Evolutionary conservation across 2,113 vertebrate species (phyloP), one percentile per base, ranked within the genome.

Genomic region (Forbesichthys papilliferus): DNA sequence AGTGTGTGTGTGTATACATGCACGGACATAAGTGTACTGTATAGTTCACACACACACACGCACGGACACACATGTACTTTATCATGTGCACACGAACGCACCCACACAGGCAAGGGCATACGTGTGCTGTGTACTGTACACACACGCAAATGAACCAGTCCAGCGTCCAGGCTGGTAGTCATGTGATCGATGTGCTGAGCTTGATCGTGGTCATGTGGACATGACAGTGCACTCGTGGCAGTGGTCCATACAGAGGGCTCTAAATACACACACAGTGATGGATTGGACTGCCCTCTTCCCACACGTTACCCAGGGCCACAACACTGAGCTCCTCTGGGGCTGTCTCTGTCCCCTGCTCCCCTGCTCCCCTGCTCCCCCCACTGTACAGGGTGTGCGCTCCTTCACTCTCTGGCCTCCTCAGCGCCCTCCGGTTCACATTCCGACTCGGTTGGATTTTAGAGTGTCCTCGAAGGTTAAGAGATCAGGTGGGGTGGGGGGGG

Each of bases 321-420:
- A 71, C 68, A 47, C 60, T 9, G 18, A 56, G 49, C 60, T 69
- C 64, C 67, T 27, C 27, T 61, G 14, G 10, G 3, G 14, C n/a
- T 16, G 77, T 57, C 68, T 84, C 80, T 74, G 71, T 74, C 75
- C 71, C 69, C 53, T 16, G 9, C 78, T 81, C 83, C 83, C 69
- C 53, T 16, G 9, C 78, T 81, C 83, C 83, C 12, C 58, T 64
- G 20, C 66, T 84, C 68, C 11, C 36, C 36, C 3, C 3, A 53
- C 75, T 68, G 65, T 18, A 68, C 80, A 70, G 57, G 34, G 55
- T 78, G 56, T 75, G 59, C 78, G 49, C 48, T 42, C 58, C 58
- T 66, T 55, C 53, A 4, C 36, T 48, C 13, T 62, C 42, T 61
- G 5, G 5, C 9, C 59, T 61, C 59, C 47, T 6, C 4, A 34